A percentile compares a stretch with the other conserved stretches of the same genome.
Evolutionary conservation across 2,888 invertebrate genomes (phyloP).

Genomic region (Synanthedon vespiformis): DNA sequence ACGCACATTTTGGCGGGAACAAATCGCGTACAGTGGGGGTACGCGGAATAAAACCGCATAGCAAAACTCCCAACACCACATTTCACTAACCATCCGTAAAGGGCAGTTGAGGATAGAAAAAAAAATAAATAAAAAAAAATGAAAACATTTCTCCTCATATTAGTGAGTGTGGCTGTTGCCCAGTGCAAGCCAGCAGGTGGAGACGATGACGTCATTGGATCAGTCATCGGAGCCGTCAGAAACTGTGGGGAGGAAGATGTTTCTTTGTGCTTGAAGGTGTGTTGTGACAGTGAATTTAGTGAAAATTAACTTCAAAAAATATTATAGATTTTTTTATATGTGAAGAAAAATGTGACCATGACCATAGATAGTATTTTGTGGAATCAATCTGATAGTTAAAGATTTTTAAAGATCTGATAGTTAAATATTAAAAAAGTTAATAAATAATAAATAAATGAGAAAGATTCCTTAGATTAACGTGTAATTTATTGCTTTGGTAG

Average conservation of each 20-base stretch:
- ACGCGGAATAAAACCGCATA: conserved; percentile 54
- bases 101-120: conserved; percentile 15
- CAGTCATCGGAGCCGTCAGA: conserved; percentile 76
- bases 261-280: conserved; percentile 80
- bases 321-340: too few species aligned
- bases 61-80: conserved; percentile 41
- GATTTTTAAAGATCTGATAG: too few species aligned
- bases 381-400: neutral
- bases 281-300: conserved; percentile 13
- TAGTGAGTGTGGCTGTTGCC: conserved; percentile 63
- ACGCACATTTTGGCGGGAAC: conserved; percentile 32
- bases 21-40: conserved; percentile 40
- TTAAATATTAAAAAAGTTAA: too few species aligned
- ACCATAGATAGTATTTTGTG: conserved; percentile 20
- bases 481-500: too few species aligned
- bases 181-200: conserved; percentile 60
- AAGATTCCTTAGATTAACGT: too few species aligned
- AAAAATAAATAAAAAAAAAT: conserved; percentile 32
- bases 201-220: conserved; percentile 69
- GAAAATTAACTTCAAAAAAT: neutral
- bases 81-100: conserved; percentile 43
- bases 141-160: conserved; percentile 55
- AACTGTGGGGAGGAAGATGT: conserved; percentile 78
- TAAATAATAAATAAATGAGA: too few species aligned
- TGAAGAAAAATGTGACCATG: too few species aligned